Base-by-base conservation (phyloP, 2,797 vertebrate genomes). In the Argentina silus region DNA sequence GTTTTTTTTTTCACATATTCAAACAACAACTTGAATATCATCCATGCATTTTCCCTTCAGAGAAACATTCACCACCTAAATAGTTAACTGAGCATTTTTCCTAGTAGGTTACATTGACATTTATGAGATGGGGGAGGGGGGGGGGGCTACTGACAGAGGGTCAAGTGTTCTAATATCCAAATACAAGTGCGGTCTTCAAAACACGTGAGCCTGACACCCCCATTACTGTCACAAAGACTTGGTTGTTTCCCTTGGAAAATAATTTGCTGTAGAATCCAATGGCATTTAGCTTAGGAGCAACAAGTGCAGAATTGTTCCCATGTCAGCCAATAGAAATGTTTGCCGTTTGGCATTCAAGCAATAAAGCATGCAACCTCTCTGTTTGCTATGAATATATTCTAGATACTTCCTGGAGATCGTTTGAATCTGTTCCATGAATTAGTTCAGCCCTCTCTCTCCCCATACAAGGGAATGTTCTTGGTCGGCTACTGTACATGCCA, bases 191-290 rank as follows among this genome's bases (percentile, higher is more conserved):
- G 66, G 57, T 6, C 43, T 56, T 83, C 69, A 36, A 4, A 14
- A 66, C 77, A 59, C 53, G 0, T 59, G 48, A 60, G 43, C 8
- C 27, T n/a, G 47, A 72, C 67, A 66, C 76, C 67, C 68, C 79
- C 44, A 72, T 0, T 79, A 86, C 70, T 68, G 62, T 75, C n/a
- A 91, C 89, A 89, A 85, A 88, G 85, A 86, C 72, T 0, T 60
- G 19, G 23, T 80, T 92, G 83, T 92, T 87, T 73, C 44, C 69
- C 53, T 48, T 44, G 51, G 71, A 61, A 86, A 77, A 70, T 75
- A n/a, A 78, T 79, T 77, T 64, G 67, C 71, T 56, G 51, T 53
- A 50, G 19, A 77, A 36, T 68, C 56, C 11, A 27, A 68, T 82
- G 84, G 80, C 82, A 75, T 77, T 80, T 71, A 71, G 69, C 70